Evolutionary conservation across 2,888 invertebrate species (phyloP), one percentile per base, ranked within the genome.

Genomic region (Cylloceria caligata): DNA sequence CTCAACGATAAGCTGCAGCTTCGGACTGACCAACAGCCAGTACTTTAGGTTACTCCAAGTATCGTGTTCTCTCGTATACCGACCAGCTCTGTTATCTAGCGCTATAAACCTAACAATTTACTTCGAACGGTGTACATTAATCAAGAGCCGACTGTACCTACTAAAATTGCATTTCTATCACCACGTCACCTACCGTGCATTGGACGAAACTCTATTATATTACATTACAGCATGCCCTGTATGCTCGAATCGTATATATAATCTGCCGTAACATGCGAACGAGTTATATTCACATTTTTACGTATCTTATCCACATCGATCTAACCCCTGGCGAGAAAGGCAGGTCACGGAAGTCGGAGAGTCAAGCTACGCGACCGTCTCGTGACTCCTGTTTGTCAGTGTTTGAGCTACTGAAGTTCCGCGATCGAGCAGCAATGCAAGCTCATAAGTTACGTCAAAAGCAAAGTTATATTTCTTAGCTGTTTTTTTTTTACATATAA

Each of bases 341-440:
- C 71, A 19, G 64, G 52, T 78, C 77, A 65, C 77, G 39, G 69
- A 71, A 71, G 77, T 78, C 39, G 77, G 34, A n/a, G 52, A 78
- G 55, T 78, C 71, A n/a, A n/a, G n/a, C n/a, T n/a, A n/a, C n/a
- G n/a, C n/a, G n/a, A n/a, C n/a, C n/a, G n/a, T n/a, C n/a, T n/a
- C n/a, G n/a, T n/a, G n/a, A n/a, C n/a, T n/a, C n/a, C n/a, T n/a
- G 55, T 11, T 39, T 39, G 39, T 39, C 39, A 39, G 7, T n/a
- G 39, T 11, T 30, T n/a, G 6, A 34, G 39, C 39, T 11, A 11
- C 39, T 39, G 39, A 9, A 39, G 7, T 39, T 39, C 11, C 39
- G 39, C 39, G 39, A 39, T 39, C 39, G 39, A 39, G 39, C 39
- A 11, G 39, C 39, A 39, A 39, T 39, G 39, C 39, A 39, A 39